These are phyloP conservation scores for Drosophila acutilabella DNA, from an alignment of 2,888 invertebrate species.

Conservation along the genomic window DNA sequence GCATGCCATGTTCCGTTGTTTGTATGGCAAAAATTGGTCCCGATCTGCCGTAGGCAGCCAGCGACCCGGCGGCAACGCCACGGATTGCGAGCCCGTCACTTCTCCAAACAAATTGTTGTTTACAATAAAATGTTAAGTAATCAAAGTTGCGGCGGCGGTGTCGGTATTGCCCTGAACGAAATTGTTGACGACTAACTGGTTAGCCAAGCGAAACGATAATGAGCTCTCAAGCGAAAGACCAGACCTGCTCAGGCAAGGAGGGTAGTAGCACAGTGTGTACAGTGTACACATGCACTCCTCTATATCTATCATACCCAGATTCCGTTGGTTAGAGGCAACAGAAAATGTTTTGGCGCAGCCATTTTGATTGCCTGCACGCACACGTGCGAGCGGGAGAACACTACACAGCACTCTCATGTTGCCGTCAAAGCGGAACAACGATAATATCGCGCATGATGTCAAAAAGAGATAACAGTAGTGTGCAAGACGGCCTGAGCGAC, in stretches of 20 bases:
- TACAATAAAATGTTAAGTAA: conserved; percentile 56
- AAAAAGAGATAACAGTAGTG: conserved; percentile 27
- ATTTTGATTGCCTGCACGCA: conserved; percentile 45
- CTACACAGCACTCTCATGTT: background rate
- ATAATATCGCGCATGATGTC: conserved; percentile 16
- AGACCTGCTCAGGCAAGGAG: conserved; percentile 59
- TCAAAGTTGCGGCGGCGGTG: conserved; percentile 63
- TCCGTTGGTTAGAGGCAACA: conserved; percentile 35
- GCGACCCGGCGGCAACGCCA: conserved; percentile 72
- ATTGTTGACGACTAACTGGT: conserved; percentile 72
- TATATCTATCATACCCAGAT: conserved; percentile 16
- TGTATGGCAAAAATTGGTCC: conserved; percentile 37
- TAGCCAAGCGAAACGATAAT: conserved; percentile 84
- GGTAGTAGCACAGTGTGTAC: conserved; percentile 31
- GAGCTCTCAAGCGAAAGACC: conserved; percentile 83
- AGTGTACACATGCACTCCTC: too few relatives aligned
- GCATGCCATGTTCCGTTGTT: background rate
- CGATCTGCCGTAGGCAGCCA: conserved; percentile 56
- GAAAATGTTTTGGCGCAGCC: conserved; percentile 49
- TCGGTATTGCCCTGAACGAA: conserved; percentile 58
- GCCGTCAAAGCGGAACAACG: conserved; percentile 8
- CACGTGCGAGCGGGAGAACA: conserved; percentile 35
- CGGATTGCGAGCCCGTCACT: conserved; percentile 59
- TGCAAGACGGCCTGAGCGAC: background rate
- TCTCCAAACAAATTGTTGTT: conserved; percentile 47